phyloP scores from a whole-genome alignment of 2,888 invertebrate genomes.

The Napeogenes inachia region DNA sequence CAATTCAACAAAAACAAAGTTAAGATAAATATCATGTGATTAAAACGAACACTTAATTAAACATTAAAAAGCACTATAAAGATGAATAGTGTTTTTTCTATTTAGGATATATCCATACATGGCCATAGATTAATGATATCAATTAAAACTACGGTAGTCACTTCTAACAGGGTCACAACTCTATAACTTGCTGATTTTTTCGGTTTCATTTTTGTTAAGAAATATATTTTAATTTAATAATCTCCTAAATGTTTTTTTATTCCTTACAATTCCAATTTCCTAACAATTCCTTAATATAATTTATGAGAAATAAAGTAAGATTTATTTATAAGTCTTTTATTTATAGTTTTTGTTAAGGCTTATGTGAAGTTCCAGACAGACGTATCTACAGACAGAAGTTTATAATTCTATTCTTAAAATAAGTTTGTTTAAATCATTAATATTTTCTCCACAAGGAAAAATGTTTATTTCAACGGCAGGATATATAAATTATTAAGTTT shows the following conservation, averaged over 20 bases:
- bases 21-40: constrained; percentile 33
- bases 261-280: no score
- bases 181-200: background rate
- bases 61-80: constrained; percentile 12
- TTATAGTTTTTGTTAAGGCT: no score
- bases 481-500: constrained; percentile 3
- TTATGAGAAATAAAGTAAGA: no score
- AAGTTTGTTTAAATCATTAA: constrained; percentile 10
- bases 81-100: background rate
- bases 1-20: constrained; percentile 28
- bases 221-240: no score
- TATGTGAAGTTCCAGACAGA: no score
- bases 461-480: constrained; percentile 14
- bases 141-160: constrained; percentile 8
- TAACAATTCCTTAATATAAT: no score
- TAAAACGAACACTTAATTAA: constrained; percentile 32
- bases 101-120: background rate
- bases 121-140: constrained; percentile 9
- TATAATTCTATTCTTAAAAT: background rate
- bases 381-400: no score
- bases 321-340: no score
- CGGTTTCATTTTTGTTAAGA: background rate
- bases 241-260: no score
- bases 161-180: background rate
- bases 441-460: constrained; percentile 13